Base-by-base conservation (phyloP, 2,113 vertebrate species). In the Tonatia bakeri region DNA sequence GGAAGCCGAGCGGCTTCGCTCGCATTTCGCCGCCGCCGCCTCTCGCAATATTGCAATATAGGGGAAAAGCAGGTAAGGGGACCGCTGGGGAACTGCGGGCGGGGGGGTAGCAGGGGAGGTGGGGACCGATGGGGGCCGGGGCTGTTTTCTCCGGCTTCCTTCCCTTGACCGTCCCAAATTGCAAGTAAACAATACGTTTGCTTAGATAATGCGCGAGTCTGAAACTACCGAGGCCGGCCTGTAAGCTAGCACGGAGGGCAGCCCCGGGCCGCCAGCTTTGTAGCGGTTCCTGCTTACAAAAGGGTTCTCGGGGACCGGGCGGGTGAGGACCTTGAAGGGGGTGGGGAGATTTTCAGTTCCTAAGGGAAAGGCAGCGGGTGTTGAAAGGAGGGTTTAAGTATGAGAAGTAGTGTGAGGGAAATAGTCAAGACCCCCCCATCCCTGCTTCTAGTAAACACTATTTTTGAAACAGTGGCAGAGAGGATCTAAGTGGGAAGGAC, bases 21-120 rank as follows among this genome's bases (percentile, higher is more conserved):
- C 95, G 95, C 90, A 8, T 93, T 87, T 96, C 96, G 87, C 96
- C 96, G 96, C 69, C 91, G 92, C 95, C 87, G 96, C 95, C 97
- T 95, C 97, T 94, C 96, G 97, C 97, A 97, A 56, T 97, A 73
- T 98, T 97, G 97, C 98, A 98, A 96, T 97, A 98, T 98, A 98
- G 98, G 98, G 98, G 98, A 98, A 89, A 98, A 98, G 97, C 98
- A 98, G 98, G 98, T 98, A 98, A 98, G 98, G 92, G 94, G 95
- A 93, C 87, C 72, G 73, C 83, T 12, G 86, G 91, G 85, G 90
- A 86, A 70, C 90, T 61, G 94, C 28, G 73, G 95, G 81, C 43
- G 80, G 82, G 17, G 13, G 4, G 54, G 7, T 56, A 56, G 28
- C 61, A 11, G 28, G 56, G 65, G 80, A 47, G 70, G 52, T 72